Evolutionary conservation across 2,113 vertebrate species (phyloP), one percentile per base, ranked within the genome.

Genomic region (Scomber scombrus): DNA sequence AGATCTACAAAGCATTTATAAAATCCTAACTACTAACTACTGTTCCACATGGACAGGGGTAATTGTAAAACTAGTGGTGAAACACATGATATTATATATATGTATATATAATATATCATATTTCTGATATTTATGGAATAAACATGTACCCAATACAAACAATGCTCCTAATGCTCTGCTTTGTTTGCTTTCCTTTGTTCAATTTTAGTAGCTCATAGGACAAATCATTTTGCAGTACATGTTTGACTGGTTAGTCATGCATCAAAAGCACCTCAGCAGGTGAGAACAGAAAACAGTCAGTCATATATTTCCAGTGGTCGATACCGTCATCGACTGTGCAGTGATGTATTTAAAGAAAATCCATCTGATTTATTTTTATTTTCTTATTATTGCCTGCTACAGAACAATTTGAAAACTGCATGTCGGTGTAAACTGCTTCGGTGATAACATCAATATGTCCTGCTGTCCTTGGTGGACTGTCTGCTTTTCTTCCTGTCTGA

Each of bases 391-490:
- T 78, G 68, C 60, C 46, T 31, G 65, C 31, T 49, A 29, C 23
- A 61, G 46, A 80, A 62, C 57, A 50, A 78, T 70, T 62, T 45
- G 45, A 34, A 47, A 40, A 40, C 50, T 63, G 16, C 3, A 13
- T 79, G 73, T 79, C 55, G 58, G 61, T 47, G 11, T 5, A 15
- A 31, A 26, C 66, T 29, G 34, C 52, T 47, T 49, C 51, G 61
- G 63, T 75, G 76, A 86, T 69, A 67, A 60, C 81, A 80, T 88
- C 84, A 58, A 61, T 88, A 60, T 67, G 71, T 71, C 68, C 67
- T 43, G 46, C 58, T 50, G 88, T 85, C 85, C 86, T 84, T 83
- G 89, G 78, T 47, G n/a, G 78, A 74, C 64, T 45, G 68, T 90
- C 80, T 84, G 78, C 71, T 84, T 91, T 86, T 85, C 75, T 89